Percentiles rank a stretch among this genome's conserved stretches.
Conservation (phyloP, 1,140 invertebrate species). For the Lanistes nyassanus region DNA sequence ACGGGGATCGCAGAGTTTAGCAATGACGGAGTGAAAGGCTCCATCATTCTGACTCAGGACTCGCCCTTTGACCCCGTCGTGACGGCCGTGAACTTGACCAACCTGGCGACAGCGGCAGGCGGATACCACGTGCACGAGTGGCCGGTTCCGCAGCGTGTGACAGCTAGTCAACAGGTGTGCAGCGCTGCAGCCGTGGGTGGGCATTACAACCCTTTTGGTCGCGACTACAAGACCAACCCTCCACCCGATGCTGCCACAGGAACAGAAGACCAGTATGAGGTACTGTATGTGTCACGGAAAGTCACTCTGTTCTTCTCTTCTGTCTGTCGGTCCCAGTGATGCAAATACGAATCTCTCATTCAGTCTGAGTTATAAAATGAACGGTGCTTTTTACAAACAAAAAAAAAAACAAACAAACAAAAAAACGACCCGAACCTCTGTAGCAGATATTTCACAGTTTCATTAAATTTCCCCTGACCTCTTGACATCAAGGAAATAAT, state of each 20-base stretch:
- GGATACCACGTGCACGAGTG: constrained; percentile 70
- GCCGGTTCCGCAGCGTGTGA: constrained; percentile 70
- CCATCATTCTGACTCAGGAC: constrained; percentile 82
- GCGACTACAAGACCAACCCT: constrained; percentile 43
- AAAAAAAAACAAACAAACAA: no score
- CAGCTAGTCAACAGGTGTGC: constrained; percentile 81
- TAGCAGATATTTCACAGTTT: background rate
- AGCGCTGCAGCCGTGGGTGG: constrained; percentile 80
- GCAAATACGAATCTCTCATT: constrained; percentile 77
- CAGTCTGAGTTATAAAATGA: background rate
- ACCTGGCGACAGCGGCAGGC: constrained; percentile 69
- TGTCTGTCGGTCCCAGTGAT: constrained; percentile 55
- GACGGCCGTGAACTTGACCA: constrained; percentile 78
- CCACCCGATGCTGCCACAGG: constrained; percentile 71
- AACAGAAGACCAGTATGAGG: constrained; percentile 74
- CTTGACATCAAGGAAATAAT: no score
- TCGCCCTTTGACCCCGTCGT: constrained; percentile 87
- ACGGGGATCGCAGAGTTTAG: constrained; percentile 77
- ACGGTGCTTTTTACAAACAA: background rate
- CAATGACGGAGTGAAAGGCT: constrained; percentile 82
- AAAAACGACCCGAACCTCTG: no score
- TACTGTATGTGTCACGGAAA: constrained; percentile 90
- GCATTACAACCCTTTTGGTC: constrained; percentile 70
- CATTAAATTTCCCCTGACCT: background rate
- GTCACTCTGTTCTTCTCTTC: constrained; percentile 81